These are phyloP conservation scores for Atta texana DNA, from an alignment of 1,140 invertebrate species.

Conservation along the genomic window DNA sequence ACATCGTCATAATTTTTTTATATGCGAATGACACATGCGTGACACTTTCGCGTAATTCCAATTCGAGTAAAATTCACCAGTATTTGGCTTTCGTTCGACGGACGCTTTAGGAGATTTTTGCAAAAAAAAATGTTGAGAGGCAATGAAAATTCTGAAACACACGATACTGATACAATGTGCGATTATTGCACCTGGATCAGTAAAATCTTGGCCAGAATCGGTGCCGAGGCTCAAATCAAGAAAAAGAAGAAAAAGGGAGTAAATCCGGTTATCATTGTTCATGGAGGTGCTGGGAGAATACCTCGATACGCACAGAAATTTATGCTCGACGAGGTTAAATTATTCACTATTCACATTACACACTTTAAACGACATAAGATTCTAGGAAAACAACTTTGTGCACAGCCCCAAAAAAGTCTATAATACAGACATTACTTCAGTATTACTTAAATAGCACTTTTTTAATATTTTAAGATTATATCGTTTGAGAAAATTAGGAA, in stretches of 20 bases:
- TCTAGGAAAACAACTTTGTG: not conserved
- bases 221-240: not conserved
- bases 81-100: not conserved
- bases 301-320: constrained; percentile 37
- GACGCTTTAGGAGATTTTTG: not conserved
- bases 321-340: constrained; percentile 68
- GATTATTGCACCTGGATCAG: constrained; percentile 73
- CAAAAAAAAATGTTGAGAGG: not conserved
- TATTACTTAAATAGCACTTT: not conserved
- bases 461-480: not conserved
- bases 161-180: constrained; percentile 49
- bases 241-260: constrained; percentile 27
- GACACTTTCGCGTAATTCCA: not conserved
- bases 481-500: not conserved
- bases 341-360: not conserved
- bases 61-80: constrained; percentile 1
- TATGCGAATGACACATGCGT: not conserved
- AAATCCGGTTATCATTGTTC: constrained; percentile 69
- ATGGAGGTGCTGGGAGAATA: constrained; percentile 72
- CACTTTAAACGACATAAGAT: not conserved
- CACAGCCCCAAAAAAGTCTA: not conserved
- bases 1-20: constrained; percentile 16
- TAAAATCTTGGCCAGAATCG: constrained; percentile 55
- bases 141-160: not conserved
- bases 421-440: not conserved